Conservation (phyloP, 2,888 invertebrate species). For the Pyrocoelia pectoralis region DNA sequence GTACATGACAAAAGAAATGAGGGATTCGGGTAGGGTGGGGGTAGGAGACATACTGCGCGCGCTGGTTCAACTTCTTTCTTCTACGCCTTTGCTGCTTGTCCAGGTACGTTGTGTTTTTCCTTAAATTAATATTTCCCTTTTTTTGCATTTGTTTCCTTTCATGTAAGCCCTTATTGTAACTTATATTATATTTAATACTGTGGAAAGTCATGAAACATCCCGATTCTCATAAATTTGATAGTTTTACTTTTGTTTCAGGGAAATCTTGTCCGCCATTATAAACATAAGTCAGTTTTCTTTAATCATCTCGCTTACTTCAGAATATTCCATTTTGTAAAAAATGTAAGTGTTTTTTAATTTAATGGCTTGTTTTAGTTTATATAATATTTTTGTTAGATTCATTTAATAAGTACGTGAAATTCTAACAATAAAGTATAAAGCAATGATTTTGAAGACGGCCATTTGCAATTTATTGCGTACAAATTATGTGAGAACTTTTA, state of each 20-base stretch:
- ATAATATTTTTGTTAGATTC: not conserved
- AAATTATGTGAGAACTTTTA: slow-evolving; percentile 14
- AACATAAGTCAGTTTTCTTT: not conserved
- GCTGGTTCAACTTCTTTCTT: no score
- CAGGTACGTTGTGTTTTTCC: no score
- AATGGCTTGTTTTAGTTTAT: not conserved
- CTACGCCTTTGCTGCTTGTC: no score
- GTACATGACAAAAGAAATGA: no score
- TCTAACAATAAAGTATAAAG: not conserved
- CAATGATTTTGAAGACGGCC: slow-evolving; percentile 11
- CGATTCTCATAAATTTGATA: not conserved
- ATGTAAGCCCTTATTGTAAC: no score
- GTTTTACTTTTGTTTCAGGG: not conserved
- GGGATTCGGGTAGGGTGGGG: no score
- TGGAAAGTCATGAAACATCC: no score
- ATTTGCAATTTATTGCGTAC: slow-evolving; percentile 16
- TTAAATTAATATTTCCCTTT: no score
- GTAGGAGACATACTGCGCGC: no score
- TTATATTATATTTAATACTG: no score
- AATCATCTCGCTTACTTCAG: not conserved
- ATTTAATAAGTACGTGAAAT: not conserved
- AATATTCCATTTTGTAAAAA: not conserved
- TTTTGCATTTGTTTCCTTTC: no score
- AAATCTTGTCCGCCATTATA: slow-evolving; percentile 5
- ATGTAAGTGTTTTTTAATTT: slow-evolving; percentile 2